Conservation (phyloP, 2,797 vertebrate species). For the Melanotaenia maccullochi region DNA sequence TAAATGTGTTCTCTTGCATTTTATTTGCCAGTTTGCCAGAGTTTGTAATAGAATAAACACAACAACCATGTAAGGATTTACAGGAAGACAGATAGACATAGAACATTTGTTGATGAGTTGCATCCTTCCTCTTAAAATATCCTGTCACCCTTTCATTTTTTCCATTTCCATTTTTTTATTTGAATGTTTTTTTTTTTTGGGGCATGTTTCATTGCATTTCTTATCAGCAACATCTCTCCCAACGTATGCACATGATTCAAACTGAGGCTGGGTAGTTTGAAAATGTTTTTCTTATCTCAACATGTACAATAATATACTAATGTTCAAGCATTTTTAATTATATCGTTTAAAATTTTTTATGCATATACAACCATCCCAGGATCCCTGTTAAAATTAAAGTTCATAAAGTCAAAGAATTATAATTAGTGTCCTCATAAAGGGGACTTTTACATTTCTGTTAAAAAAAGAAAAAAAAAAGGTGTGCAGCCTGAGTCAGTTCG, state of each 20-base stretch:
- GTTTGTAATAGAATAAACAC: not conserved
- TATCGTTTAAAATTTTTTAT: not conserved
- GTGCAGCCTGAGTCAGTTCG: no score
- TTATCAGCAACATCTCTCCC: constrained; percentile 31
- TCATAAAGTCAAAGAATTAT: not conserved
- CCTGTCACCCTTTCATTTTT: not conserved
- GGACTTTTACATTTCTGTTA: no score
- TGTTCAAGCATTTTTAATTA: not conserved
- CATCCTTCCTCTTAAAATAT: constrained; percentile 2
- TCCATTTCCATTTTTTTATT: not conserved
- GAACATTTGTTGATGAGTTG: constrained; percentile 12
- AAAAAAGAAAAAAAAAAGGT: not conserved
- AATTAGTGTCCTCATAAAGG: not conserved
- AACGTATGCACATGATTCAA: constrained; percentile 62
- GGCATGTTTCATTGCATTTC: constrained; percentile 65
- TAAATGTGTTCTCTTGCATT: not conserved
- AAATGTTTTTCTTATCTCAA: not conserved
- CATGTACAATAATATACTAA: no score
- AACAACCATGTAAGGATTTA: not conserved
- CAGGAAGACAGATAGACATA: not conserved
- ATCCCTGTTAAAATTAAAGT: not conserved
- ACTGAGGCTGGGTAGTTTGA: constrained; percentile 46
- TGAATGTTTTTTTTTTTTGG: not conserved
- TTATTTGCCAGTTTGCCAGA: not conserved
- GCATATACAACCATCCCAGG: not conserved